phyloP scores from a whole-genome alignment of 2,113 vertebrate genomes.

The Riparia riparia region DNA sequence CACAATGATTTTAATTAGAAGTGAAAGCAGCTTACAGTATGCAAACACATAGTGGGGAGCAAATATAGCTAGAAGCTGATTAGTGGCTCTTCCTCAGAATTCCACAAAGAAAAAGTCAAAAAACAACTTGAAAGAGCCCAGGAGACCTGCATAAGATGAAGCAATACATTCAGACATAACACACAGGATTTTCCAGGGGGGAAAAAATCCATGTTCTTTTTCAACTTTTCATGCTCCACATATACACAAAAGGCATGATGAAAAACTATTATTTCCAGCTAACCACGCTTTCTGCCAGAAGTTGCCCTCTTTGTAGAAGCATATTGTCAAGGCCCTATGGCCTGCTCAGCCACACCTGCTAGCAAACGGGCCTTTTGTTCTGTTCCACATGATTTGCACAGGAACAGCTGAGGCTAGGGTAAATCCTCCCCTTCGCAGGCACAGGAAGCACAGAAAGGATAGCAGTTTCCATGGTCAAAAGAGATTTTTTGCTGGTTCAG shows the following conservation, averaged over 20 bases:
- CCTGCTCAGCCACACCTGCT: neutral
- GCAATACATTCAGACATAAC: neutral
- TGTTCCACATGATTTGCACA: neutral
- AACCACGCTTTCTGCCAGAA: neutral
- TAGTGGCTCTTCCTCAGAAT: neutral
- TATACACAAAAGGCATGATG: neutral
- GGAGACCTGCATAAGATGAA: neutral
- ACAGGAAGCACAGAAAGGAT: neutral
- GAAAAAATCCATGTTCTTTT: neutral
- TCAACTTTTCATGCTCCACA: neutral
- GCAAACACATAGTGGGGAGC: neutral
- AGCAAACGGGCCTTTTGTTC: neutral
- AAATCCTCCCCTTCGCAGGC: neutral
- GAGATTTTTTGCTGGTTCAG: neutral
- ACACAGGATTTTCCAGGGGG: rapidly evolving
- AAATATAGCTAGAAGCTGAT: neutral
- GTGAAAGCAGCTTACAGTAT: neutral
- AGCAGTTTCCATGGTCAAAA: neutral
- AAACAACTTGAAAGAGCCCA: neutral
- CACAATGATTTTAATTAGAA: conserved; percentile 2
- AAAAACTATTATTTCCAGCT: neutral
- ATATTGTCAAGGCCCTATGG: neutral
- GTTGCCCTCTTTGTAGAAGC: neutral
- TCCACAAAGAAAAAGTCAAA: conserved; percentile 1
- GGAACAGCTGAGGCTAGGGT: neutral